Base-by-base conservation (phyloP, 2,888 invertebrate genomes). In the Oeneis ivallda region DNA sequence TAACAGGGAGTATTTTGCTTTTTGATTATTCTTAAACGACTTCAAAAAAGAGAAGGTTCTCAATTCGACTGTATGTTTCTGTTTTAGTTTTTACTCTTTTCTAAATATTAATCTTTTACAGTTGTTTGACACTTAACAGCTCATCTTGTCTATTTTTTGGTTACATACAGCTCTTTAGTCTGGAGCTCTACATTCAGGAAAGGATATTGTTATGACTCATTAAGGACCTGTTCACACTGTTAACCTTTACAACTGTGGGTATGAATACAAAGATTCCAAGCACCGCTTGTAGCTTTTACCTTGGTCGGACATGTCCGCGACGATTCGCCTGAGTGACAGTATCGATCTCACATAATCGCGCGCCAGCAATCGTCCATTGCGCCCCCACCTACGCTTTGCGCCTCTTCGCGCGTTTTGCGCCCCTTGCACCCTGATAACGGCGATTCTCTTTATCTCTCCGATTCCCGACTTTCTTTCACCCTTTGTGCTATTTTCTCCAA, bases 381-480 rank as follows among this genome's bases (percentile, higher is more conserved):
- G 82, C 81, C 86, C 87, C 89, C 80, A 82, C 87, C 89, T 84
- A 79, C 83, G 78, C 87, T 6, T 9, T 49, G 19, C 49, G 49
- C 19, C 19, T 2, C 15, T 49, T 8, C 19, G 49, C 49, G 49
- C 49, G 19, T 9, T 9, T 10, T 50, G 81, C 47, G 47, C 81
- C 83, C 80, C 80, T 81, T 81, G 82, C 89, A 89, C 90, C 86
- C 86, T 90, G 89, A 89, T 90, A 88, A 85, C 91, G 90, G 84
- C 92, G 89, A 92, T 92, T 89, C 91, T 86, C 87, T 89, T 89
- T 92, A 92, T 92, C 91, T 89, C 85, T 84, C 83, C 82, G 79
- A 77, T 79, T 79, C 81, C 82, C 84, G 84, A 85, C 86, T 86
- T 86, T 85, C 86, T 85, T 86, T 86, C 62, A 87, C 86, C 88